phyloP scores from a whole-genome alignment of 1,140 invertebrate species.

The Apolygus lucorum region DNA sequence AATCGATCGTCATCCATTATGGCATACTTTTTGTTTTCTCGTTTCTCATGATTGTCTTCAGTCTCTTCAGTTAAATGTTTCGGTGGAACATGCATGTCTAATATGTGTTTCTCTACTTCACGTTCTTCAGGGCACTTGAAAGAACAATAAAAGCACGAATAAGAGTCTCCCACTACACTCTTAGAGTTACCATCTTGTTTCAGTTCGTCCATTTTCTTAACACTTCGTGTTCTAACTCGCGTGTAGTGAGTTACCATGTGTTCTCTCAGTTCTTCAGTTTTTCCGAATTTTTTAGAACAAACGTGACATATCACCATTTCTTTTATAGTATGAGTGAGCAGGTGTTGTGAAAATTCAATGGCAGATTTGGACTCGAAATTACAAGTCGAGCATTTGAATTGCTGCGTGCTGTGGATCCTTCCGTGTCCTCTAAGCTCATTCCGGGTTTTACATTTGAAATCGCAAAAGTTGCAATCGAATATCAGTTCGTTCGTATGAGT shows the following conservation, averaged over 20 bases:
- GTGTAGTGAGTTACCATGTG: neutral
- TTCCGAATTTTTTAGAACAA: neutral
- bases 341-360: neutral
- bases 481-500: neutral
- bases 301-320: neutral
- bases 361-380: neutral
- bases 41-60: too few relatives aligned
- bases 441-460: conserved; percentile 1
- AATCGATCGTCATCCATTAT: too few relatives aligned
- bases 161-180: neutral
- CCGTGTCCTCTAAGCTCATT: neutral
- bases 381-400: neutral
- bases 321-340: neutral
- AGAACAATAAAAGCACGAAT: neutral
- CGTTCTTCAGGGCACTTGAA: neutral
- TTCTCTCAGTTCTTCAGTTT: neutral
- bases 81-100: neutral
- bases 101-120: neutral
- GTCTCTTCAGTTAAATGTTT: too few relatives aligned
- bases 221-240: neutral
- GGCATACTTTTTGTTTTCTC: too few relatives aligned
- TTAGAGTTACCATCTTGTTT: neutral
- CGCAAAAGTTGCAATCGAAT: neutral
- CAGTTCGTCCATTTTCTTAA: neutral
- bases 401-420: neutral